These are phyloP conservation scores for Montipora efflorescens DNA, from an alignment of 64 coral and sea anemone genomes.

Conservation along the genomic window DNA sequence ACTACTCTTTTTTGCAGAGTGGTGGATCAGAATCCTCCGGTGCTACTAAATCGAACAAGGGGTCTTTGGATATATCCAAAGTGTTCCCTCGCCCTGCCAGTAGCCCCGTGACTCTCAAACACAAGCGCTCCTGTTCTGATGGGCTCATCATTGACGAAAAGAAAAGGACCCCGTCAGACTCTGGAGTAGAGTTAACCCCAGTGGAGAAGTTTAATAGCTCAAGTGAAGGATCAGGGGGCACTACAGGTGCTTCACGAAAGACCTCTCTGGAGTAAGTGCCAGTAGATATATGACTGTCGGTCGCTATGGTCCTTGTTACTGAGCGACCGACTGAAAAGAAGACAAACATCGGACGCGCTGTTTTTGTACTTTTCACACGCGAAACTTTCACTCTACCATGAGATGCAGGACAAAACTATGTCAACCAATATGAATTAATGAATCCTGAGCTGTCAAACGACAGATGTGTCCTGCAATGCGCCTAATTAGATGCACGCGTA, in stretches of 20 bases:
- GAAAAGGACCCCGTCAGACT: slow-evolving; percentile 36
- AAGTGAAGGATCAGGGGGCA: slow-evolving; percentile 58
- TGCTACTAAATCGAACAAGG: not conserved
- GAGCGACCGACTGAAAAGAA: no score
- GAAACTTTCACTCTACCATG: no score
- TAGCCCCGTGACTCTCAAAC: slow-evolving; percentile 63
- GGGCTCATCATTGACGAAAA: slow-evolving; percentile 56
- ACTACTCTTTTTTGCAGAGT: not conserved
- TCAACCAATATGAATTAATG: no score
- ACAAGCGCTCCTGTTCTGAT: slow-evolving; percentile 85
- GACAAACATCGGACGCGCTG: no score
- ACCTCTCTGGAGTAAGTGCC: slow-evolving; percentile 49
- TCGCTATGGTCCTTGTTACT: no score
- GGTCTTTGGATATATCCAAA: slow-evolving; percentile 63
- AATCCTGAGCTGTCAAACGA: no score
- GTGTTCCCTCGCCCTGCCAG: slow-evolving; percentile 89
- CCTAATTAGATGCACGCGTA: no score
- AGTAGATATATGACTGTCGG: not conserved
- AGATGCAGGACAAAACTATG: no score
- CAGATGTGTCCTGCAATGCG: no score
- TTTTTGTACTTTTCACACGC: no score
- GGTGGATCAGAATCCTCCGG: not conserved
- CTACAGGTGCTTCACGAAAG: not conserved
- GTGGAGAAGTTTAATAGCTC: slow-evolving; percentile 71
- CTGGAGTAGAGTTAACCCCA: slow-evolving; percentile 47